Evolutionary conservation across 92 coral and sea anemone species (phyloP), one percentile per base, ranked within the genome.

Genomic region (Paragorgia papillata): DNA sequence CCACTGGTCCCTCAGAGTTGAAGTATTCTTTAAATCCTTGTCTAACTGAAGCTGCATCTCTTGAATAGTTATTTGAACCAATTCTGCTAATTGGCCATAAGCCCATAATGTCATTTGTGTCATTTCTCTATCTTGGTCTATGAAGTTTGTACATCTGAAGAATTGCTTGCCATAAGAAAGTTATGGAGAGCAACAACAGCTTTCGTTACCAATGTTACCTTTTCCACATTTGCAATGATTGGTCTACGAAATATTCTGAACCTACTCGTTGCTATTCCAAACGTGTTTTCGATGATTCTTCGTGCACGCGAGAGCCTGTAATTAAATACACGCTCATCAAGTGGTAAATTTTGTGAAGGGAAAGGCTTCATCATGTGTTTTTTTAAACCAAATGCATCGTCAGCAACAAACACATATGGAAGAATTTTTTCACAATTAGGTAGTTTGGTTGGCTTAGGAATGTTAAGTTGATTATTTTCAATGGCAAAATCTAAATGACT

Each of bases 51-150:
- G 82, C 66, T 77, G 74, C 82, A 76, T 76, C 73, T 33, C 56
- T 76, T 59, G 81, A 76, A 66, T 61, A 61, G 71, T 76, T 61
- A 29, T 76, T 76, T 20, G 81, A 76, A 48, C 81, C 71, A 60
- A 13, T 40, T 41, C 71, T 64, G 48, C 70, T 32, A 25, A 76
- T 76, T 76, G 73, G 73, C 46, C 60, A 70, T 30, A 76, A 76
- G 10, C 81, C 73, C 56, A 48, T 25, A 76, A 32, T 43, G 32
- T 41, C 30, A 33, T 67, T 62, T 40, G 41, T 17, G 27, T 61
- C 44, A 57, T 76, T 76, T 56, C 71, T 76, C 73, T 70, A 76
- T 41, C 60, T 58, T 29, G 43, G 10, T 37, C 43, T 37, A 37
- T 37, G 43, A 37, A 37, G 43, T 37, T 37, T 37, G 6, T 37